These are phyloP conservation scores for Myiotriccus ornatus DNA, from an alignment of 2,797 vertebrate genomes.

Conservation along the genomic window DNA sequence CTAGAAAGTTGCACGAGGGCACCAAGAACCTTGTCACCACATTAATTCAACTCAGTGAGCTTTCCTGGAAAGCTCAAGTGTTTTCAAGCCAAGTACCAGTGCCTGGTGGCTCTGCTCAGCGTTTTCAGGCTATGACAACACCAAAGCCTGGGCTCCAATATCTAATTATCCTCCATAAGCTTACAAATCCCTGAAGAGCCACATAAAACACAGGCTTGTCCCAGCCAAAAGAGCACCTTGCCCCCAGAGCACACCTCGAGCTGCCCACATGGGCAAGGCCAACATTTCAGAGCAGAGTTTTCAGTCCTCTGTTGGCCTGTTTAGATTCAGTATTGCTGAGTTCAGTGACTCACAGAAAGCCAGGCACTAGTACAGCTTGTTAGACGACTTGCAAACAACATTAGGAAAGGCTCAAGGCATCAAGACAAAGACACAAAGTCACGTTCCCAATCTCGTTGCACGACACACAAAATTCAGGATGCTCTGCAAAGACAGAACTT, in stretches of 20 bases:
- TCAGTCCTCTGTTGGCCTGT: background rate
- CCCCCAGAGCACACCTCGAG: background rate
- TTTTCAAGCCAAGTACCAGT: background rate
- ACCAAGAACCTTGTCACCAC: background rate
- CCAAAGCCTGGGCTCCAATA: background rate
- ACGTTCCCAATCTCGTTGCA: accelerated
- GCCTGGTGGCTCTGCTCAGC: background rate
- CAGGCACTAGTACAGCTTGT: background rate
- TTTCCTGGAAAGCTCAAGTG: background rate
- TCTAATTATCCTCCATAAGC: background rate
- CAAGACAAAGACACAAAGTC: background rate
- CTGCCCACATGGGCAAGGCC: background rate
- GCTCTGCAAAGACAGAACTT: background rate
- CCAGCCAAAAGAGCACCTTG: background rate
- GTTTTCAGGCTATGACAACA: background rate
- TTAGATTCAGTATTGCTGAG: background rate
- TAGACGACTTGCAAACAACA: background rate
- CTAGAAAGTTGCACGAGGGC: background rate
- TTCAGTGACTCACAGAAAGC: background rate
- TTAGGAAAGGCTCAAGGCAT: background rate
- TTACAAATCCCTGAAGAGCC: background rate
- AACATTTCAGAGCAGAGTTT: background rate
- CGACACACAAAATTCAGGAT: background rate
- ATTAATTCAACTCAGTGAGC: background rate
- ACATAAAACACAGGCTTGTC: background rate